phyloP scores from a whole-genome alignment of 2,113 vertebrate species.

The Serilophus lunatus region DNA sequence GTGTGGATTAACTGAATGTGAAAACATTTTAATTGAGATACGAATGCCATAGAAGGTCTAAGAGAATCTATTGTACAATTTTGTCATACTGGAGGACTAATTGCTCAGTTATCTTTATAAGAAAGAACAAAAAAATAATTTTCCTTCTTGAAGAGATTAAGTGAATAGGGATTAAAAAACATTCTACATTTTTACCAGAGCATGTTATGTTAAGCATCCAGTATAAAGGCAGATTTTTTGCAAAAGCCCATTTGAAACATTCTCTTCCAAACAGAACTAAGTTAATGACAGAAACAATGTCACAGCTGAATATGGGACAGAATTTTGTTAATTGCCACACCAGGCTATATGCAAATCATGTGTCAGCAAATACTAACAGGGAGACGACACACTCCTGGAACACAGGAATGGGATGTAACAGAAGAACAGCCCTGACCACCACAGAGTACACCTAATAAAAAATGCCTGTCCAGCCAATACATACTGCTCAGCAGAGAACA shows the following conservation, averaged over 20 bases:
- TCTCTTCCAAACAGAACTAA: neutral
- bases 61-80: neutral
- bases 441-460: neutral
- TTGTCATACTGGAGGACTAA: neutral
- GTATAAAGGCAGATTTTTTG: neutral
- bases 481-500: neutral
- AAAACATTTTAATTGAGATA: neutral
- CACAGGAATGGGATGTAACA: neutral
- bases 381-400: neutral
- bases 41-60: neutral
- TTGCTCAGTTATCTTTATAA: neutral
- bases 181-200: neutral
- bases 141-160: neutral
- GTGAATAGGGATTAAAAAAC: neutral
- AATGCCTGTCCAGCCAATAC: neutral
- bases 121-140: neutral
- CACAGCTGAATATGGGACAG: neutral
- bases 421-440: neutral
- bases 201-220: neutral
- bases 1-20: neutral
- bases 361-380: neutral
- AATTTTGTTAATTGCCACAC: neutral
- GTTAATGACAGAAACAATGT: neutral
- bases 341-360: neutral
- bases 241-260: neutral